Base-by-base conservation (phyloP, 2,797 vertebrate species). In the Percopsis omiscomaycus region DNA sequence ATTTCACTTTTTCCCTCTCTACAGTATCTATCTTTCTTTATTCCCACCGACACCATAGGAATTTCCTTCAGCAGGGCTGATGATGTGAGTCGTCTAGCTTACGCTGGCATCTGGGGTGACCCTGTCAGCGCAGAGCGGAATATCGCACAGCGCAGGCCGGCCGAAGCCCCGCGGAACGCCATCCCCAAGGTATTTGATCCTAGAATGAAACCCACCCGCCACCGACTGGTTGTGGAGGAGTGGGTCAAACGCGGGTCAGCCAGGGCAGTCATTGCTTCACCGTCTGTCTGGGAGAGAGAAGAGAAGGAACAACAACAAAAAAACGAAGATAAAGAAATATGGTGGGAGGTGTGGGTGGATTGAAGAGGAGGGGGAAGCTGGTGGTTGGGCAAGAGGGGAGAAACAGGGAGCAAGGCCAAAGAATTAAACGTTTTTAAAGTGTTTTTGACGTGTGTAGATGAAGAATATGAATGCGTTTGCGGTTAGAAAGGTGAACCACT, bases 221-320 rank as follows among this genome's bases (percentile, higher is more conserved):
- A 80, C 84, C 80, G 78, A 79, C 75, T 71, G 76, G 85, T 74
- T 80, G 80, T 65, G 73, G 87, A 88, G 82, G 86, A 75, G 79
- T 78, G 84, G 90, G 89, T 92, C 88, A 93, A 86, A 55, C 22
- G 49, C 75, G 84, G 91, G 89, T 92, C 90, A 92, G 79, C 81
- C 85, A 78, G 83, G 86, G 60, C 88, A 86, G 84, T 80, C 72
- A 69, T 81, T 72, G 75, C 78, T 85, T 87, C 85, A 86, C 85
- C 86, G 78, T 86, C 80, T 82, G 79, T 86, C 83, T 73, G 68
- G 2, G 59, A 5, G 48, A 44, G 16, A 15, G 32, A 37, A 62
- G 65, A 69, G 48, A 46, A 66, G 73, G 64, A 73, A 58, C 69
- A 57, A 61, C 51, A 28, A 49, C 50, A 10, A 66, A 73, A 73